Conservation (phyloP, 2,113 vertebrate species). For the Fregetta grallaria region DNA sequence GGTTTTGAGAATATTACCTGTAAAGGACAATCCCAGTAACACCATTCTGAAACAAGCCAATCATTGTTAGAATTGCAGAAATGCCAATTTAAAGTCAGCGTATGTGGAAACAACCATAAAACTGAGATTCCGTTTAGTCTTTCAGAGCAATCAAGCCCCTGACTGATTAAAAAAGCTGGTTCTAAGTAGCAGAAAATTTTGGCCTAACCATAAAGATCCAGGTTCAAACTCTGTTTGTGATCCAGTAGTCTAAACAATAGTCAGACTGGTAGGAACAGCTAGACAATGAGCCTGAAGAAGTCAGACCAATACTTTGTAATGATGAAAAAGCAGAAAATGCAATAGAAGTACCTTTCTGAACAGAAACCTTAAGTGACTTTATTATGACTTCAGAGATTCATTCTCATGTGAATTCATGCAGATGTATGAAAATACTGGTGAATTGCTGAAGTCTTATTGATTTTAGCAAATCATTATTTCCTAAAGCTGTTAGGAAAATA, state of each 20-base stretch:
- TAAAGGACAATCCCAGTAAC: neutral
- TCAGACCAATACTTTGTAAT: neutral
- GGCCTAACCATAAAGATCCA: neutral
- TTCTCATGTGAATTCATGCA: neutral
- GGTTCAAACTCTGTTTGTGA: neutral
- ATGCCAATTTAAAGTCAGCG: neutral
- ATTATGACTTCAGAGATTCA: neutral
- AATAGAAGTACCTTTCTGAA: neutral
- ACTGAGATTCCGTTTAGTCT: neutral
- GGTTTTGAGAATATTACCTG: neutral
- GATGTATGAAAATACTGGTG: neutral
- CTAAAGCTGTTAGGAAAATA: neutral
- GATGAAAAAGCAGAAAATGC: neutral
- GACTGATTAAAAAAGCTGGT: neutral
- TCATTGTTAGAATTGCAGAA: neutral
- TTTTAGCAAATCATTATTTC: neutral
- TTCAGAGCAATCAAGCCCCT: neutral
- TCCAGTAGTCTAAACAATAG: neutral
- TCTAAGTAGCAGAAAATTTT: neutral
- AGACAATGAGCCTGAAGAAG: neutral
- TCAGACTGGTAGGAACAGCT: neutral
- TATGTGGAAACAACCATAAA: neutral
- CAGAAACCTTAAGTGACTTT: neutral
- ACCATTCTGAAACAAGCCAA: neutral
- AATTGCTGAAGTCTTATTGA: neutral